A percentile compares a stretch with the other conserved stretches of the same genome.
Evolutionary conservation across 2,888 invertebrate species (phyloP).

Genomic region (Syrphus vitripennis): DNA sequence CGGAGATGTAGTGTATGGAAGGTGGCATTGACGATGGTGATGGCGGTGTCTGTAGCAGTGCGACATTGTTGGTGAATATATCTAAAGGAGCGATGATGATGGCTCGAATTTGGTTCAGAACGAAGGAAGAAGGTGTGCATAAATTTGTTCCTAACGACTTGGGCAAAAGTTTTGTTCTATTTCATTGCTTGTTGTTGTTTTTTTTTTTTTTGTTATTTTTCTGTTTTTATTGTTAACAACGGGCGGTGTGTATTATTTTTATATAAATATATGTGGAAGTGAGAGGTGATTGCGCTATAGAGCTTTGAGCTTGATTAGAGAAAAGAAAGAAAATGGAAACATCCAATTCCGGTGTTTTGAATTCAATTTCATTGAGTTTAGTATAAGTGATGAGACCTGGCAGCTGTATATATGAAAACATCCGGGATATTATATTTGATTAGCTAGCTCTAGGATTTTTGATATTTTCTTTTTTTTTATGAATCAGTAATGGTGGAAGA

Average conservation of each 20-base stretch:
- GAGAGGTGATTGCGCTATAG: slow-evolving; percentile 33
- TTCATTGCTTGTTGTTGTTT: neutral
- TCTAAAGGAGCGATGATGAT: slow-evolving; percentile 18
- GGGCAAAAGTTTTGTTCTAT: slow-evolving; percentile 24
- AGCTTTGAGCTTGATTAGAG: slow-evolving; percentile 55
- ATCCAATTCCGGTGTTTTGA: slow-evolving; percentile 45
- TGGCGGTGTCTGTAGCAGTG: neutral
- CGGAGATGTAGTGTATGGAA: neutral
- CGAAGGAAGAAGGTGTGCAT: slow-evolving; percentile 49
- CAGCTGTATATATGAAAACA: neutral
- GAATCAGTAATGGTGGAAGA: neutral
- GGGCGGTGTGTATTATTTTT: neutral
- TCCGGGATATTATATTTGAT: slow-evolving; percentile 46
- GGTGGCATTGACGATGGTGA: neutral
- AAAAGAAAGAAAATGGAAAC: slow-evolving; percentile 23
- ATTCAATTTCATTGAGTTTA: slow-evolving; percentile 51
- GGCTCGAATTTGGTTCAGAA: slow-evolving; percentile 9
- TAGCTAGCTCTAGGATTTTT: slow-evolving; percentile 30
- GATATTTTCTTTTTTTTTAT: neutral
- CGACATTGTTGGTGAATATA: neutral
- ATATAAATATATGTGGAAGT: neutral
- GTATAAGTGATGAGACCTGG: neutral
- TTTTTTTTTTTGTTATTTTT: slow-evolving; percentile 9
- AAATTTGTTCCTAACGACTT: slow-evolving; percentile 59
- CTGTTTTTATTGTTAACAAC: slow-evolving; percentile 32